These are phyloP conservation scores for Mesocricetus auratus DNA, from an alignment of 2,113 vertebrate species.

Conservation along the genomic window DNA sequence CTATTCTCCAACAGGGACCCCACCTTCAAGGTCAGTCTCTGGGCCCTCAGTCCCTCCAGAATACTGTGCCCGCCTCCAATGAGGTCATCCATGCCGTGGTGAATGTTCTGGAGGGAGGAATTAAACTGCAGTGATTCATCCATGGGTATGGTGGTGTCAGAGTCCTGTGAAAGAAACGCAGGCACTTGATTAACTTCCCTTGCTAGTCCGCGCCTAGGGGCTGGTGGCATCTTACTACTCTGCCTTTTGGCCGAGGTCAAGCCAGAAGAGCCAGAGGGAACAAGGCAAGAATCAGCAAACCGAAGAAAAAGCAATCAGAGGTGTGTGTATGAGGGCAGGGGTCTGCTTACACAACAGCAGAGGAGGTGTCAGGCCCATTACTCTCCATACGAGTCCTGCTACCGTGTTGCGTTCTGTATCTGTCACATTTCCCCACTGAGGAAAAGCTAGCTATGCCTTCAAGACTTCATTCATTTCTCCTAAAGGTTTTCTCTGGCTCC, in stretches of 20 bases:
- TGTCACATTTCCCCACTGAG: background rate
- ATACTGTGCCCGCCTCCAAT: conserved; percentile 95
- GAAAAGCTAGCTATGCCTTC: background rate
- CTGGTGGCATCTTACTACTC: background rate
- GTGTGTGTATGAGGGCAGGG: background rate
- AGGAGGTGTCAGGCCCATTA: background rate
- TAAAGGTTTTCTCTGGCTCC: background rate
- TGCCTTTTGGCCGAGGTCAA: background rate
- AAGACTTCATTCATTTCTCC: conserved; percentile 9
- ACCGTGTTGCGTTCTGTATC: background rate
- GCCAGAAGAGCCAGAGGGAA: conserved; percentile 7
- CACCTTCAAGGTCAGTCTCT: conserved; percentile 97
- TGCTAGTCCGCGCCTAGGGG: background rate
- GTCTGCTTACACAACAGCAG: background rate
- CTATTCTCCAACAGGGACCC: conserved; percentile 76
- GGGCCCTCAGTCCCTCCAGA: conserved; percentile 95
- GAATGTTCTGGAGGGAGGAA: conserved; percentile 93
- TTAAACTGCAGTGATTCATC: conserved; percentile 97
- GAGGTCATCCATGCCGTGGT: conserved; percentile 97
- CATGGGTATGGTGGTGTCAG: conserved; percentile 97
- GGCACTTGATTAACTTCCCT: conserved; percentile 81
- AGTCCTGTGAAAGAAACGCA: conserved; percentile 91
- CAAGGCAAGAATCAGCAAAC: background rate
- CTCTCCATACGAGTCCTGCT: background rate
- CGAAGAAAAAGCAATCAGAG: background rate